A percentile compares a stretch with the other conserved stretches of the same genome.
phyloP scores from a whole-genome alignment of 2,888 invertebrate species.

The Aricia artaxerxes region DNA sequence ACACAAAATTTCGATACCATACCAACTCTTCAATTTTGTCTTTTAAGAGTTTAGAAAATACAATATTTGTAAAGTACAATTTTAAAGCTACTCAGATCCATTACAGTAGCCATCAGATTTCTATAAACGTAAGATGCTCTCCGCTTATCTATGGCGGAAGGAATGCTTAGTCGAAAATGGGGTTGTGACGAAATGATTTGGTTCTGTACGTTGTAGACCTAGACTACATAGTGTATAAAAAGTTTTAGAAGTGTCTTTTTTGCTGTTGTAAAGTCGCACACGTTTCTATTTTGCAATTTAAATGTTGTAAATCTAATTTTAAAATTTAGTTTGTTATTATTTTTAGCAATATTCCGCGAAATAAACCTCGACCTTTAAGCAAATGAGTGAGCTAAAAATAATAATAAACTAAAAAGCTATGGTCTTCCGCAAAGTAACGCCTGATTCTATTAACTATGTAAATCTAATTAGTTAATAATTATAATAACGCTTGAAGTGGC shows the following conservation, averaged over 20 bases:
- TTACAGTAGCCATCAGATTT: slow-evolving; percentile 25
- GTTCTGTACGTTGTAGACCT: slow-evolving; percentile 13
- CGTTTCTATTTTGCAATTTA: neutral
- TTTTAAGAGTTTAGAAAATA: neutral
- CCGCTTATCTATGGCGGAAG: slow-evolving; percentile 25
- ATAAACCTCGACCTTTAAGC: no score
- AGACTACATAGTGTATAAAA: neutral
- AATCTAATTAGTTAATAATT: no score
- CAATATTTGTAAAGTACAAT: neutral
- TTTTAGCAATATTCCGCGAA: no score
- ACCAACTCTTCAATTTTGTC: no score
- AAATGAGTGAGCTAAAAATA: no score
- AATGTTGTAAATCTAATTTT: no score
- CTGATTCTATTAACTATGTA: no score
- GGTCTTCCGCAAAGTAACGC: no score
- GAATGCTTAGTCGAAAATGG: slow-evolving; percentile 19
- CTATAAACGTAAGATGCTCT: slow-evolving; percentile 28
- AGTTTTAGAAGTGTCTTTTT: neutral
- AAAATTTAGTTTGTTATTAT: no score
- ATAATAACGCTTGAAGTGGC: no score
- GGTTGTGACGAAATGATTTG: slow-evolving; percentile 31
- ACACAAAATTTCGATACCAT: no score
- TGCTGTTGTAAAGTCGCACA: neutral
- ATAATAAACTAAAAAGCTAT: no score
- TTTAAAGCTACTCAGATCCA: neutral